These are phyloP conservation scores for Drosophila pectinifera DNA, from an alignment of 1,140 invertebrate species.

Conservation along the genomic window DNA sequence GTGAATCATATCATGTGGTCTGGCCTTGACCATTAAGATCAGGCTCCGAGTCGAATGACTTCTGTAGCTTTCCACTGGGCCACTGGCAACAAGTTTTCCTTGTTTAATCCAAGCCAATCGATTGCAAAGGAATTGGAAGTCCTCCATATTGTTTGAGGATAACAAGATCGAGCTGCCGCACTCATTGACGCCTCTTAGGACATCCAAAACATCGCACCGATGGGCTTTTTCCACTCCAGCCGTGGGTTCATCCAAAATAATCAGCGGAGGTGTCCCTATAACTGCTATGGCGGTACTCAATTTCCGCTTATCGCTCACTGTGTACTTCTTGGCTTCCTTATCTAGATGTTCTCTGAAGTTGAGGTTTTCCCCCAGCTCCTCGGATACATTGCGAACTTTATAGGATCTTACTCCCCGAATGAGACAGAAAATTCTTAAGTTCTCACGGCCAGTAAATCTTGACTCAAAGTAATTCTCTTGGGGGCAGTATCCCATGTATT, in stretches of 20 bases:
- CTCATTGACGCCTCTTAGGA: constrained; percentile 23
- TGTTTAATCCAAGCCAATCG: constrained; percentile 16
- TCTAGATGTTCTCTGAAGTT: constrained; percentile 9
- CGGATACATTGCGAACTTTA: not conserved
- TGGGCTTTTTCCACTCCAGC: constrained; percentile 20
- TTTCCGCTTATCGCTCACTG: constrained; percentile 22
- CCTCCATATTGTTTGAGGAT: constrained; percentile 28
- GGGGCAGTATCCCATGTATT: constrained; percentile 23
- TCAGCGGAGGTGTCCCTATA: constrained; percentile 23
- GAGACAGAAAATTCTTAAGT: constrained; percentile 26
- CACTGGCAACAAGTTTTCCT: constrained; percentile 14
- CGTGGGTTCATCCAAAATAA: constrained; percentile 29
- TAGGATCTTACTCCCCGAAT: constrained; percentile 7
- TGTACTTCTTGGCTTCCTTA: constrained; percentile 4
- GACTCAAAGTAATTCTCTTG: constrained; percentile 12
- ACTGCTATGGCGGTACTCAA: constrained; percentile 21
- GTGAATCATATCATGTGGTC: not conserved
- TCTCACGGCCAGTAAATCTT: constrained; percentile 20
- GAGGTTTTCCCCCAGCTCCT: constrained; percentile 16
- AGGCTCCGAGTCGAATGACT: constrained; percentile 4
- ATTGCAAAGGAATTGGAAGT: constrained; percentile 29
- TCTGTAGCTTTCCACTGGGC: constrained; percentile 17
- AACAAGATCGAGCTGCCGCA: constrained; percentile 27
- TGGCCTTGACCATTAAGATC: constrained; percentile 21
- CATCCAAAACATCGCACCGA: constrained; percentile 17